Evolutionary conservation across 2,888 invertebrate genomes (phyloP).

Genomic region (Catocala fraxini): DNA sequence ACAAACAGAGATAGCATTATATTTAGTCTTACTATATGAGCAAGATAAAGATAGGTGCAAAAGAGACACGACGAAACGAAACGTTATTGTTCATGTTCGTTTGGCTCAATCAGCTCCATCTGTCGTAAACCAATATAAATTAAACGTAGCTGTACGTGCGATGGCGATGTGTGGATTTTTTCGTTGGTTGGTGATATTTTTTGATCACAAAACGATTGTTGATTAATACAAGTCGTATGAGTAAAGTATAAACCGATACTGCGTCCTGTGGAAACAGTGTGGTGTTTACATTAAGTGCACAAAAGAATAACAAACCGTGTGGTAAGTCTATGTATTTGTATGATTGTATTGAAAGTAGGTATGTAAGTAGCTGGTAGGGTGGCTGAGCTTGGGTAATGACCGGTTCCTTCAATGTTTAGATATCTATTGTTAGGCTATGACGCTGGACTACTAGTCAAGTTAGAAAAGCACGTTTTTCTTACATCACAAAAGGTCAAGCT

Average conservation of each 20-base stretch:
- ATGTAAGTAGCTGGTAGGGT: slow-evolving; percentile 67
- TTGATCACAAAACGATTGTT: slow-evolving; percentile 52
- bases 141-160: slow-evolving; percentile 57
- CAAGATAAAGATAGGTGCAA: slow-evolving; percentile 25
- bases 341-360: slow-evolving; percentile 79
- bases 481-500: slow-evolving; percentile 63
- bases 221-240: slow-evolving; percentile 46
- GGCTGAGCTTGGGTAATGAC: slow-evolving; percentile 77
- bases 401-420: slow-evolving; percentile 70
- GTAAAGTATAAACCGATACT: slow-evolving; percentile 26
- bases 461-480: slow-evolving; percentile 51
- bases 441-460: slow-evolving; percentile 37
- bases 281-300: slow-evolving; percentile 31
- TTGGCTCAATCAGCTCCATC: slow-evolving; percentile 49
- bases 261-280: slow-evolving; percentile 32
- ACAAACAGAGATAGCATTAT: slow-evolving; percentile 27
- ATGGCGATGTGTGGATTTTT: slow-evolving; percentile 78
- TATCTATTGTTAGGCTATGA: slow-evolving; percentile 59
- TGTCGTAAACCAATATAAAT: slow-evolving; percentile 39
- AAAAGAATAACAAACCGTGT: slow-evolving; percentile 58
- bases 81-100: background rate
- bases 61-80: slow-evolving; percentile 20
- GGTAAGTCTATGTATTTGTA: slow-evolving; percentile 79
- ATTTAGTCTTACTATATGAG: background rate
- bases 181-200: slow-evolving; percentile 67